Conservation (phyloP, 2,888 invertebrate species). For the Trimorus sp. region DNA sequence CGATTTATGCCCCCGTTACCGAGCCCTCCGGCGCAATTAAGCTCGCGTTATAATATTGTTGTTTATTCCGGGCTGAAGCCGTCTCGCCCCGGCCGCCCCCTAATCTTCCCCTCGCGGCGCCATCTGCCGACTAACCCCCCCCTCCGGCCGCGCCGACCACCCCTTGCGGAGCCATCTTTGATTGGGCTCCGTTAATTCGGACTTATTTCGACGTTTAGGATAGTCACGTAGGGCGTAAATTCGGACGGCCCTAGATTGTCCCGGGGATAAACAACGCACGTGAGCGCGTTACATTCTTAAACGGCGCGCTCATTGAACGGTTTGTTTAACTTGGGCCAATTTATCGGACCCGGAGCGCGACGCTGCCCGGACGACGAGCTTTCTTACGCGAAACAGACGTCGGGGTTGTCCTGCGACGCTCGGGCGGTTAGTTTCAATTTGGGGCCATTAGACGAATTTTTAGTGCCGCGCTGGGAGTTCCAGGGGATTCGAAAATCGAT, state of each 20-base stretch:
- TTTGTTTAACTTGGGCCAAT: conserved; percentile 58
- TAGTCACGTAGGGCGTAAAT: conserved; percentile 65
- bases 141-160: conserved; percentile 21
- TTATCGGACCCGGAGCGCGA: conserved; percentile 23
- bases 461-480: no score
- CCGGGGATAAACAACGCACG: conserved; percentile 62
- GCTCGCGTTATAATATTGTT: conserved; percentile 81
- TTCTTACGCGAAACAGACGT: conserved; percentile 18
- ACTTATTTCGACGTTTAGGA: conserved; percentile 68
- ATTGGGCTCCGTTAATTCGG: conserved; percentile 78
- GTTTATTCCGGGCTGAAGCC: conserved; percentile 79
- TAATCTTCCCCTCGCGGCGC: conserved; percentile 73
- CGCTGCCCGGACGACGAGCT: not conserved
- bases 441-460: no score
- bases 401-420: not conserved
- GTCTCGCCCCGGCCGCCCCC: conserved; percentile 69
- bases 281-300: conserved; percentile 61
- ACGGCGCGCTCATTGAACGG: conserved; percentile 54
- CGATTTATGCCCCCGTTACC: conserved; percentile 80
- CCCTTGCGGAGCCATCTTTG: conserved; percentile 70
- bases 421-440: no score
- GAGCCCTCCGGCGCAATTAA: conserved; percentile 80
- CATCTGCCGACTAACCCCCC: conserved; percentile 40
- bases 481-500: no score
- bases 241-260: conserved; percentile 62